Conservation (phyloP, 2,113 vertebrate genomes). For the Manacus vitellinus region DNA sequence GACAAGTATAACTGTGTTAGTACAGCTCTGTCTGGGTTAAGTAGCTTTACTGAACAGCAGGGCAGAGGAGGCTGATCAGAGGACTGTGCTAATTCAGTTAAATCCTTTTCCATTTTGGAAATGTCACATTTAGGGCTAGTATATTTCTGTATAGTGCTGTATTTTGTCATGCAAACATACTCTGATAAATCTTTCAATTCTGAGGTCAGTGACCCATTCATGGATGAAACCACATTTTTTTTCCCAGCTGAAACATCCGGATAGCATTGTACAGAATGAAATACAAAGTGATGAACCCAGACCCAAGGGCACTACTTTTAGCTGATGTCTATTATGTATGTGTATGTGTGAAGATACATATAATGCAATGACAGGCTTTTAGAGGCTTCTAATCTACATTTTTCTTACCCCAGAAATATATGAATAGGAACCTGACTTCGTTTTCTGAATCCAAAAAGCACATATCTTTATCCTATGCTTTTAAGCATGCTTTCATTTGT, state of each 20-base stretch:
- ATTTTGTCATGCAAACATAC: slow-evolving; percentile 56
- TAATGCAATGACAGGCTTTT: slow-evolving; percentile 22
- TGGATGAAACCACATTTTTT: neutral
- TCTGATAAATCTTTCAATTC: slow-evolving; percentile 41
- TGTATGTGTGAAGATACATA: neutral
- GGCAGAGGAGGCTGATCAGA: slow-evolving; percentile 60
- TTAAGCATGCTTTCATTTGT: neutral
- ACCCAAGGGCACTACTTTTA: neutral
- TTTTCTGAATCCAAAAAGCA: slow-evolving; percentile 5
- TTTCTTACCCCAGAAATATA: neutral
- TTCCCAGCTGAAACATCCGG: neutral
- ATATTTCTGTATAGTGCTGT: neutral
- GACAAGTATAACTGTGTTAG: slow-evolving; percentile 41
- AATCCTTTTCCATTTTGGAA: slow-evolving; percentile 64
- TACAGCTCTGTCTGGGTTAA: slow-evolving; percentile 49
- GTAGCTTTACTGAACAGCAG: slow-evolving; percentile 65
- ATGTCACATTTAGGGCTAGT: slow-evolving; percentile 35
- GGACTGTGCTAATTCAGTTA: slow-evolving; percentile 63
- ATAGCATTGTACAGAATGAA: slow-evolving; percentile 11
- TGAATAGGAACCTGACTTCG: neutral
- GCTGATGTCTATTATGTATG: neutral
- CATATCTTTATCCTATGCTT: neutral
- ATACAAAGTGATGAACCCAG: slow-evolving; percentile 2
- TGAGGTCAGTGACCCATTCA: slow-evolving; percentile 31
- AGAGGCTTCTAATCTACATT: slow-evolving; percentile 8